Evolutionary conservation across 1,140 invertebrate species (phyloP).

Genomic region (Pinna nobilis): DNA sequence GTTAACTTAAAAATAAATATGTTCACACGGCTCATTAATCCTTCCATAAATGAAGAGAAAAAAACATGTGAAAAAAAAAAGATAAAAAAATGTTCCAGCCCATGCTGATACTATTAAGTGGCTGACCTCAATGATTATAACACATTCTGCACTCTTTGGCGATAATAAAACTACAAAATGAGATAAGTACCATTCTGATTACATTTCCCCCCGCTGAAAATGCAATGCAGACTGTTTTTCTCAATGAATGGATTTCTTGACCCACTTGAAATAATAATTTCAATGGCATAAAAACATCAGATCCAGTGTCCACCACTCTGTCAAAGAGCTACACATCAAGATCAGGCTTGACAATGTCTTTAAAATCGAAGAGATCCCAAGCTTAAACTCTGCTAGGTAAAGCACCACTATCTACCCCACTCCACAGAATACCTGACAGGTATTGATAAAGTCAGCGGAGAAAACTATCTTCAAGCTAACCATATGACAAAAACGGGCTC

Average conservation of each 20-base stretch:
- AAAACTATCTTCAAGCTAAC: too few relatives aligned
- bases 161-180: neutral
- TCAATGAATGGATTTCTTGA: conserved; percentile 26
- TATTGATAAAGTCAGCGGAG: too few relatives aligned
- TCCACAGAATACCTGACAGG: conserved; percentile 6
- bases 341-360: conserved; percentile 14
- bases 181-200: neutral
- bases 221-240: conserved; percentile 1
- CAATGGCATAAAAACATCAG: too few relatives aligned
- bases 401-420: conserved; percentile 2
- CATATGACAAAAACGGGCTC: conserved; percentile 8
- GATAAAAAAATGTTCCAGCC: conserved; percentile 34
- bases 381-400: conserved; percentile 8
- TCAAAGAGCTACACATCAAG: too few relatives aligned
- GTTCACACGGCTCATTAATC: conserved; percentile 15
- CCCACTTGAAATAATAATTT: too few relatives aligned
- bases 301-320: too few relatives aligned
- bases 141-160: conserved; percentile 68
- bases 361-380: conserved; percentile 3
- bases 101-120: conserved; percentile 26
- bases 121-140: conserved; percentile 63
- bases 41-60: conserved; percentile 21
- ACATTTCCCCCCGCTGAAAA: neutral
- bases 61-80: conserved; percentile 13
- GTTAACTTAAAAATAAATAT: conserved; percentile 1